Evolutionary conservation across 2,888 invertebrate species (phyloP).

Genomic region (Lasioglossum morio): DNA sequence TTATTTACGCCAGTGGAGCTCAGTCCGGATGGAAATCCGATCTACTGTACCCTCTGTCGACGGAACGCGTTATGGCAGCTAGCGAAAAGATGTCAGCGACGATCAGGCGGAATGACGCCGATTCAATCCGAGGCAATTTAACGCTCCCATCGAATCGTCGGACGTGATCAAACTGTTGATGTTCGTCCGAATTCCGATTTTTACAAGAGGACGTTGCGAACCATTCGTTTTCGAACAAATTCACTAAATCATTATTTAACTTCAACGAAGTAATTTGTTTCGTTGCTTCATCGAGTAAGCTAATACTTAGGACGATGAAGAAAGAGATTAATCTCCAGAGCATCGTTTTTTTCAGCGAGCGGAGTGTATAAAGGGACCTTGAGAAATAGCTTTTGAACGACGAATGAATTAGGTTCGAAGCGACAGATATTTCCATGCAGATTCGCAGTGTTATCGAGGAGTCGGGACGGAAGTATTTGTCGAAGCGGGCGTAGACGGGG

Average conservation of each 20-base stretch:
- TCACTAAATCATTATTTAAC: no score
- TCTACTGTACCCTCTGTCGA: background rate
- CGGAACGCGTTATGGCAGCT: background rate
- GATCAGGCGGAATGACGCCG: background rate
- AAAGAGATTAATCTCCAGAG: background rate
- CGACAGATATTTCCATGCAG: background rate
- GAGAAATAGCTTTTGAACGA: background rate
- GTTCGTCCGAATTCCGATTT: background rate
- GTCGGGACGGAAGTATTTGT: constrained; percentile 2
- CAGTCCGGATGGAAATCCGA: background rate
- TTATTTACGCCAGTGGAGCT: background rate
- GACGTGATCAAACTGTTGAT: background rate
- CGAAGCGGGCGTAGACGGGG: constrained; percentile 6
- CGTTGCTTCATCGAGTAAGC: no score
- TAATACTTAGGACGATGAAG: no score
- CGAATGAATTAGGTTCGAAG: background rate
- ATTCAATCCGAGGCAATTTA: background rate
- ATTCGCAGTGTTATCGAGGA: background rate
- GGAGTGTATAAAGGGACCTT: background rate
- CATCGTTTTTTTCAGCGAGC: background rate
- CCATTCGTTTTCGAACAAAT: no score
- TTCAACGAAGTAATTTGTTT: no score
- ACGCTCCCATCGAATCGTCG: background rate
- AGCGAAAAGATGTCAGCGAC: background rate
- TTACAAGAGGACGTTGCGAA: background rate